These are phyloP conservation scores for Lophius piscatorius DNA, from an alignment of 2,113 vertebrate species.

Conservation along the genomic window DNA sequence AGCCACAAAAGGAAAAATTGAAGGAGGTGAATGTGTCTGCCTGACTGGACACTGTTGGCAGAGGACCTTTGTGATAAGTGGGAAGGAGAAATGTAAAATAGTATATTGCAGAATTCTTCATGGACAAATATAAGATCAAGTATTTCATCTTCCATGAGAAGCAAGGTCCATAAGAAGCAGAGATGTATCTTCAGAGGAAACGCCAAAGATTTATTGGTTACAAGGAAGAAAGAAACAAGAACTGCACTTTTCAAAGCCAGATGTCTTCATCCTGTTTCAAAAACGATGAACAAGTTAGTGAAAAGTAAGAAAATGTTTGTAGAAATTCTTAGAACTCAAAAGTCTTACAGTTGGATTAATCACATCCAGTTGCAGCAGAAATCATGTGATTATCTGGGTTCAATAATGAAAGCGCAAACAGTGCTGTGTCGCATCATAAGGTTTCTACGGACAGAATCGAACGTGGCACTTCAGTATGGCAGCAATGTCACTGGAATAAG, in stretches of 20 bases:
- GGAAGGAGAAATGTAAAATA: neutral
- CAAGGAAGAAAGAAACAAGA: neutral
- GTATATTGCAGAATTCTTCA: constrained; percentile 13
- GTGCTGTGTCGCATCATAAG: constrained; percentile 5
- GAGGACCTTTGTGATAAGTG: neutral
- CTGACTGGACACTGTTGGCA: neutral
- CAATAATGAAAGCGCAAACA: constrained; percentile 78
- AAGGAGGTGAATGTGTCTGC: too few species aligned
- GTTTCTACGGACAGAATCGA: too few species aligned
- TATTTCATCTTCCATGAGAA: neutral
- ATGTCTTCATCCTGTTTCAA: constrained; percentile 26
- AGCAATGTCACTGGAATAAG: constrained; percentile 36
- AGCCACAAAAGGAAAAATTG: neutral
- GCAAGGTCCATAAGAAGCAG: neutral
- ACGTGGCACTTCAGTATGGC: constrained; percentile 17
- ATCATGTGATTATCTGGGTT: constrained; percentile 28
- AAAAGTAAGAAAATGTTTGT: neutral
- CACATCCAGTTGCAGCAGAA: constrained; percentile 73
- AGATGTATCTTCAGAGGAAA: constrained; percentile 19
- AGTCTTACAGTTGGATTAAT: constrained; percentile 55
- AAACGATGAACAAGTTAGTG: constrained; percentile 17
- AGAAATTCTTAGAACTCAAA: neutral
- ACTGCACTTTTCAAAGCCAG: constrained; percentile 6
- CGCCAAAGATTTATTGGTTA: neutral
- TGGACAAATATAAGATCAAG: constrained; percentile 7